Base-by-base conservation (phyloP, 2,888 invertebrate genomes). In the Chironomus tentans region DNA sequence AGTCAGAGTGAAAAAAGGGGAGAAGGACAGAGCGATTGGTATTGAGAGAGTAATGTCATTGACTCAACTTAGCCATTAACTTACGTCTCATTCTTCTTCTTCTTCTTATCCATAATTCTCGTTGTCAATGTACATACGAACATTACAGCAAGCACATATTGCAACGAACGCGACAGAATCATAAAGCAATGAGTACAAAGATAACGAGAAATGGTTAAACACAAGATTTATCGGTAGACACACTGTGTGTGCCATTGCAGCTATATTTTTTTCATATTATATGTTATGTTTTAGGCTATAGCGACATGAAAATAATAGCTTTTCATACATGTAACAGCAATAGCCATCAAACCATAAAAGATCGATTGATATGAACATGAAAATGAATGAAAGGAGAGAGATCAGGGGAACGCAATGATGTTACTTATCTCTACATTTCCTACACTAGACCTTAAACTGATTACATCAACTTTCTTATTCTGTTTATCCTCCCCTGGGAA, bases 281-380 rank as follows among this genome's bases (percentile, higher is more conserved):
- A 38, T 38, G 10, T 38, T 38, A 38, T 38, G 38, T 38, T 38
- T 38, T 38, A 38, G 38, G 38, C 38, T 38, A 38, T 38, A 21
- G 21, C 18, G 62, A 62, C 62, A 62, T 62, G 62, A 62, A 62
- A 62, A 56, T 56, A 56, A 62, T 62, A 21, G 28, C 13, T 68
- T 68, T 13, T 68, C 13, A 56, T 18, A 56, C 56, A 56, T 56
- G 15, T 56, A 18, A 18, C 56, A 56, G 15, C 56, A 56, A 56
- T 18, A 56, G 15, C 15, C 15, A 56, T 56, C 56, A 56, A 56
- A 56, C 15, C 15, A 56, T 56, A 15, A 56, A 56, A 68, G 68
- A 68, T 68, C 68, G 68, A 68, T 68, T 68, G 68, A 68, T 68
- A 68, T 68, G 15, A 28, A 28, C 24, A 68, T 56, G 38, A 38